Base-by-base conservation (phyloP, 2,113 vertebrate species). In the Gulo gulo region DNA sequence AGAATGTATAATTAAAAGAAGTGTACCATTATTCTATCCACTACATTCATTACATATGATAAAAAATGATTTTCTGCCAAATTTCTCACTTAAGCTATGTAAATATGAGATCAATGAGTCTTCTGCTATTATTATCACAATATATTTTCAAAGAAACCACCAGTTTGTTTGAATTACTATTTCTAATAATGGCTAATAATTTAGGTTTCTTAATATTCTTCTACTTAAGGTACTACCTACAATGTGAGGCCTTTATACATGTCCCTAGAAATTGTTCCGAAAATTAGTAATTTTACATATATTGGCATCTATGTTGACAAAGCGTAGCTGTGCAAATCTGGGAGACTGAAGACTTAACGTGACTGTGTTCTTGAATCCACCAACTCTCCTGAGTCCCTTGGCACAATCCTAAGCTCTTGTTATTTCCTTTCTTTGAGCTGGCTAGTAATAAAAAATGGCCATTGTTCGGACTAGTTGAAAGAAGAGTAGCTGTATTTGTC, bases 361-460 rank as follows among this genome's bases (percentile, higher is more conserved):
- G 45, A 63, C 45, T 82, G 42, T 83, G 91, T 82, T 63, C 20
- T 84, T 83, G 79, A 89, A 67, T n/a, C 11, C 73, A 63, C 42
- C 69, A 55, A 24, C 47, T 84, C 42, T 94, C 81, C 42, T 36
- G 34, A 26, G 50, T 95, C 16, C 34, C 36, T 69, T 50, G 45
- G 91, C 34, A 83, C 4, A 82, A 74, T 67, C 52, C 15, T 18
- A 80, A 87, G 69, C n/a, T 97, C 47, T 29, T 76, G 14, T 52
- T 91, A 36, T 34, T 94, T 89, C 61, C n/a, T 88, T 24, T 92
- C 52, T 50, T 31, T 92, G 29, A 95, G 63, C 45, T 88, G 59
- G 14, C 23, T 87, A 57, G 50, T 85, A 92, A 95, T 95, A 94
- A 97, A 97, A 96, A 94, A 76, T 55, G 71, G 80, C 80, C 61